phyloP scores from a whole-genome alignment of 2,113 vertebrate species.

The Murina feae region DNA sequence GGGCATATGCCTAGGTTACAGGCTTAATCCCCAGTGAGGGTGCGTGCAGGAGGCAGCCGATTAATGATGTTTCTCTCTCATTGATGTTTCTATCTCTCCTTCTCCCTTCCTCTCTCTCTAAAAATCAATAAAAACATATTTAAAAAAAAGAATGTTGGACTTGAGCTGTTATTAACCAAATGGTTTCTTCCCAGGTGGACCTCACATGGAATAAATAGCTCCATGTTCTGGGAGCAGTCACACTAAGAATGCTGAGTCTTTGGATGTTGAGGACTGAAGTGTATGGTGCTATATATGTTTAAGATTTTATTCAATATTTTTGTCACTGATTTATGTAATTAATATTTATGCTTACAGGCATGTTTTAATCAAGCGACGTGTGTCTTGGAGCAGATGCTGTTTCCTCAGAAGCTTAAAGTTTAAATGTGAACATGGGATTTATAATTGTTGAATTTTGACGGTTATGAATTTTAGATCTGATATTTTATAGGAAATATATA shows the following conservation, averaged over 20 bases:
- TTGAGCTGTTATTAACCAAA: neutral
- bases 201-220: neutral
- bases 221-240: neutral
- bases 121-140: too few relatives aligned
- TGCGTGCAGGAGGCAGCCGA: too few relatives aligned
- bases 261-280: neutral
- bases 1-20: too few relatives aligned
- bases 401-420: conserved; percentile 30
- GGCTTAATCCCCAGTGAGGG: too few relatives aligned
- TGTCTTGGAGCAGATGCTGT: conserved; percentile 20
- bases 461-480: conserved; percentile 29
- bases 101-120: too few relatives aligned
- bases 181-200: neutral
- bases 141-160: neutral
- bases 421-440: neutral
- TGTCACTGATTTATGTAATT: neutral
- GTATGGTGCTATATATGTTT: neutral
- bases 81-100: too few relatives aligned
- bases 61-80: too few relatives aligned
- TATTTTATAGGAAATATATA: conserved; percentile 27
- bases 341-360: neutral
- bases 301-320: neutral
- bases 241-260: too few relatives aligned
- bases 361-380: neutral
- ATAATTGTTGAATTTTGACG: conserved; percentile 3